Percentiles rank a stretch among this genome's conserved stretches.
phyloP scores from a whole-genome alignment of 1,140 invertebrate genomes.

The Protaetia brevitarsis region DNA sequence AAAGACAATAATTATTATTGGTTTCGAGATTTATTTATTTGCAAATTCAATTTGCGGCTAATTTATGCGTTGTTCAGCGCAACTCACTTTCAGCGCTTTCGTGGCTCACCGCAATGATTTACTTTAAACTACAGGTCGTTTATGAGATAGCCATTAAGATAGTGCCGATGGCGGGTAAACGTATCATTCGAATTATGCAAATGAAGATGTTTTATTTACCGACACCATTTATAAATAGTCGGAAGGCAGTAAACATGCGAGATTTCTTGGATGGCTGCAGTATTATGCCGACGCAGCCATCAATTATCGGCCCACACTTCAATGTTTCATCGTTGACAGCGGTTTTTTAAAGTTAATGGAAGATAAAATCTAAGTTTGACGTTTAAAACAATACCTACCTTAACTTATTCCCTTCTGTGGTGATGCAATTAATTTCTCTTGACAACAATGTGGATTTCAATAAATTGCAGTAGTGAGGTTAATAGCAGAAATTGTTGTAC shows the following conservation, averaged over 20 bases:
- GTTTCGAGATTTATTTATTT: neutral
- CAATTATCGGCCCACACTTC: neutral
- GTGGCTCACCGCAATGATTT: neutral
- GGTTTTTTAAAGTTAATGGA: neutral
- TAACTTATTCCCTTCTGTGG: neutral
- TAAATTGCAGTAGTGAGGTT: no score
- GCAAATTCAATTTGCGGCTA: constrained; percentile 5
- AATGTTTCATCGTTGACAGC: neutral
- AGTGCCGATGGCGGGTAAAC: constrained; percentile 5
- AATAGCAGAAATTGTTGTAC: no score
- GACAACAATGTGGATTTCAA: neutral
- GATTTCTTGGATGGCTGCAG: neutral
- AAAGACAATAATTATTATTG: neutral
- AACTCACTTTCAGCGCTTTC: neutral
- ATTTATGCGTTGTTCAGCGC: neutral
- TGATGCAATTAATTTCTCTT: neutral
- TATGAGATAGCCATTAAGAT: constrained; percentile 15
- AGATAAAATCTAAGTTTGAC: neutral
- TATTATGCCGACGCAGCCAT: neutral
- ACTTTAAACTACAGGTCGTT: neutral
- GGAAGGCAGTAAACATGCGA: neutral
- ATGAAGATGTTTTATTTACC: constrained; percentile 18
- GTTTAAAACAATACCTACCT: neutral
- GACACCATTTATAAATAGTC: neutral
- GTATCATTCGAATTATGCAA: constrained; percentile 12